phyloP scores from a whole-genome alignment of 2,113 vertebrate genomes.

The Bubo bubo region DNA sequence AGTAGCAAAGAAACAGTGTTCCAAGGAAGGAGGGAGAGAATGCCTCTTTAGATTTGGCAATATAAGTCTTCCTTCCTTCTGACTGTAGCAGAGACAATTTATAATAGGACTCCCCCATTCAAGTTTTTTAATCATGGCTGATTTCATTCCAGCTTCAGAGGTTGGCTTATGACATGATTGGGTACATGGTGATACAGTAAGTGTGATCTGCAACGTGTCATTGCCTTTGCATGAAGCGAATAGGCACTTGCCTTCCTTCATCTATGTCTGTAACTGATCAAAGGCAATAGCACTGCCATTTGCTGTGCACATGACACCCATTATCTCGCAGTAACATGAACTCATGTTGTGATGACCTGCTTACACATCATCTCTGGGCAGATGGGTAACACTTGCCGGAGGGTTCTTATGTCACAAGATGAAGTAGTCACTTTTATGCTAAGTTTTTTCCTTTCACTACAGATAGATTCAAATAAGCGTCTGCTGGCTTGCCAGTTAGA shows the following conservation, averaged over 20 bases:
- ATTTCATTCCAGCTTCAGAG: background rate
- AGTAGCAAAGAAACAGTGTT: background rate
- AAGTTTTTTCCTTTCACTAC: background rate
- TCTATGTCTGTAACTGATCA: background rate
- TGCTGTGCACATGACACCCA: accelerated
- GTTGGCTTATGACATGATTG: accelerated
- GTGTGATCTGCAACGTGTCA: background rate
- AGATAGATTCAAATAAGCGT: background rate
- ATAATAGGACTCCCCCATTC: background rate
- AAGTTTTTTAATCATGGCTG: background rate
- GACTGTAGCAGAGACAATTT: background rate
- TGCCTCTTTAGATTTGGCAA: background rate
- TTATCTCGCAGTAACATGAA: background rate
- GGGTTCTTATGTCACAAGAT: background rate
- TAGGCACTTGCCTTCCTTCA: background rate
- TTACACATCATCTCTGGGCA: background rate
- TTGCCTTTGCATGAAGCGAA: background rate
- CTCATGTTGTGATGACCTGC: background rate
- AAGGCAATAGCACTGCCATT: background rate
- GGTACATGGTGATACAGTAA: background rate
- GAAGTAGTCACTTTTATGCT: background rate
- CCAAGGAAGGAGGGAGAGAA: background rate
- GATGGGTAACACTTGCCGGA: background rate
- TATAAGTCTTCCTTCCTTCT: background rate
- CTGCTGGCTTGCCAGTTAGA: background rate